These are phyloP conservation scores for Drosophila ercepeae DNA, from an alignment of 1,140 invertebrate genomes.

Conservation along the genomic window DNA sequence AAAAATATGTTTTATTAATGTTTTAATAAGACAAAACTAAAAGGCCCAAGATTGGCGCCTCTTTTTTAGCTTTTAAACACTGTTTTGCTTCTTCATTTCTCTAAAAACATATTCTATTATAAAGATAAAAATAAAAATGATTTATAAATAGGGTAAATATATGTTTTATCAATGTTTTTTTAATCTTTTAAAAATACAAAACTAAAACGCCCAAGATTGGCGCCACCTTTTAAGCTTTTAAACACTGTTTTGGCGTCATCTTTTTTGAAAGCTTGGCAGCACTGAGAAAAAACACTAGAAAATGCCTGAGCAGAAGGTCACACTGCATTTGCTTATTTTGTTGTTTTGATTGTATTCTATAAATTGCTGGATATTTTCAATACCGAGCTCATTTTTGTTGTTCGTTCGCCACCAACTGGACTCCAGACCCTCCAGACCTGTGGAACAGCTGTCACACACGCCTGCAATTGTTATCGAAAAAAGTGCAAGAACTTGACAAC, in stretches of 20 bases:
- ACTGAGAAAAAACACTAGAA: neutral
- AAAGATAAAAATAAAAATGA: conserved; percentile 15
- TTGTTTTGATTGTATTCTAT: conserved; percentile 39
- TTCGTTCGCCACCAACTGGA: conserved; percentile 1
- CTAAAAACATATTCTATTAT: no score
- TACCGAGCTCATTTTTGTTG: conserved; percentile 31
- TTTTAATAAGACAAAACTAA: no score
- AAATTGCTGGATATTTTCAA: conserved; percentile 58
- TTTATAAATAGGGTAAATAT: neutral
- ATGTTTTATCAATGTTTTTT: no score
- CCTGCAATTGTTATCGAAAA: neutral
- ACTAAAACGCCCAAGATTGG: no score
- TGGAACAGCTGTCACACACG: neutral
- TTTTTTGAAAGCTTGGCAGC: neutral
- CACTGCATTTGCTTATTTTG: conserved; percentile 17
- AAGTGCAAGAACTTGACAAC: conserved; percentile 3
- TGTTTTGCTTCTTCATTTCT: no score
- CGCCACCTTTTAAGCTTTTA: no score
- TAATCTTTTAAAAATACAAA: no score
- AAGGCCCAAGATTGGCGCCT: no score
- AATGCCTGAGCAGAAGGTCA: no score
- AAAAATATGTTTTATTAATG: no score
- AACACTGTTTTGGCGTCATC: no score
- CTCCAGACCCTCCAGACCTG: neutral
- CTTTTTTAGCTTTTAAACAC: no score